Evolutionary conservation across 1,140 invertebrate genomes (phyloP), one percentile per base, ranked within the genome.

Genomic region (Mizuhopecten yessoensis): DNA sequence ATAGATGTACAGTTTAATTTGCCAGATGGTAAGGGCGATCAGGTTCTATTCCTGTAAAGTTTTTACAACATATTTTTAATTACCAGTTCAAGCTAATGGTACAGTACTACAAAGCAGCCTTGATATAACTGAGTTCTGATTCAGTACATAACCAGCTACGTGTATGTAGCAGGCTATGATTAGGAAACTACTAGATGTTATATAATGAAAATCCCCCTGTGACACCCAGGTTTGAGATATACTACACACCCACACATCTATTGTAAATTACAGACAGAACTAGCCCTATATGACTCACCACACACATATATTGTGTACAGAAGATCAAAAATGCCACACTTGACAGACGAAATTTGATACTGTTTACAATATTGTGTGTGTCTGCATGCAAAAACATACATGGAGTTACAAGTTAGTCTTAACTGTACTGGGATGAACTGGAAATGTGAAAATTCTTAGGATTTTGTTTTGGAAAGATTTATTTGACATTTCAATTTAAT

Each of bases 251-350:
- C 57, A n/a, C 57, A 75, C 57, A 29, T 29, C 23, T 75, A 29
- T 75, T 75, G 57, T 75, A 75, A 75, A 7, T 75, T 75, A 75
- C 57, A 75, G 15, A 0, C 57, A 2, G 20, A n/a, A n/a, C n/a
- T n/a, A n/a, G n/a, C n/a, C n/a, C 57, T 29, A 17, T 75, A 29
- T 75, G 57, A 75, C 57, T 75, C 57, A 75, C 45, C 45, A 15
- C 45, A 5, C 13, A 39, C 13, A 13, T 39, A 39, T 39, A 39
- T 45, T 45, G 42, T 45, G n/a, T 75, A 29, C n/a, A 29, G 45
- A 57, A 57, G 45, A 57, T n/a, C 45, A 57, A 57, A 57, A 57
- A 75, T 75, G n/a, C n/a, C n/a, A n/a, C n/a, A 75, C 57, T 75
- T 75, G 57, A 75, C 57, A 75, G 57, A 75, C 57, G 7, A 75